Evolutionary conservation across 2,797 vertebrate species (phyloP), one percentile per base, ranked within the genome.

Genomic region (Poeciliopsis presidionis): DNA sequence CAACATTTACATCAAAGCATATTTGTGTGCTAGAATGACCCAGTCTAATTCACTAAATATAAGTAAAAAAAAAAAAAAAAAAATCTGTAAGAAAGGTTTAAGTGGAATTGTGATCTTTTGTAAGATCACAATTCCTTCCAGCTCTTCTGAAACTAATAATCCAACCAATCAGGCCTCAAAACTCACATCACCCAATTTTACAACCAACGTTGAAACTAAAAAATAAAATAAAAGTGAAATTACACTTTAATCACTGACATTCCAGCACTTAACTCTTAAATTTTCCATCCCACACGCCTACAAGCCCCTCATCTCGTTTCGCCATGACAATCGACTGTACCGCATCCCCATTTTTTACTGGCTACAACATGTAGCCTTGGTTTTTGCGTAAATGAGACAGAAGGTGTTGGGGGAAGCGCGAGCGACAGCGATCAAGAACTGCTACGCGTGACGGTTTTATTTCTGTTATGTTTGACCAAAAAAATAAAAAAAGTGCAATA

Each of bases 261-360:
- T 59, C 70, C 13, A 39, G 69, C 36, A 41, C 39, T 30, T 30
- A 46, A 46, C 53, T 43, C 20, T 20, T 30, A 1, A 20, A 59
- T 57, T 53, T 74, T 63, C 74, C 30, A 1, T 76, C 76, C 76
- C 77, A 85, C 74, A 77, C 74, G 53, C 85, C 79, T 49, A 41
- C 36, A 67, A 75, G 46, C 59, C 86, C 63, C 86, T 87, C 86
- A 85, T 84, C 83, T 81, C 49, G 16, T 83, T 90, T 93, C 94
- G 94, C 93, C 95, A 95, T 94, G 95, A 96, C 95, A 96, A 95
- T 96, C 95, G 92, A 22, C 47, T 49, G 47, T 36, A 22, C 25
- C 8, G 75, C 86, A 82, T 86, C 84, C 78, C 79, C 83, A 76
- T 83, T 86, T 13, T 53, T 88, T 81, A 41, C 86, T 77, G 84